Conservation (phyloP, 2,888 invertebrate genomes). For the Enchytraeus crypticus region DNA sequence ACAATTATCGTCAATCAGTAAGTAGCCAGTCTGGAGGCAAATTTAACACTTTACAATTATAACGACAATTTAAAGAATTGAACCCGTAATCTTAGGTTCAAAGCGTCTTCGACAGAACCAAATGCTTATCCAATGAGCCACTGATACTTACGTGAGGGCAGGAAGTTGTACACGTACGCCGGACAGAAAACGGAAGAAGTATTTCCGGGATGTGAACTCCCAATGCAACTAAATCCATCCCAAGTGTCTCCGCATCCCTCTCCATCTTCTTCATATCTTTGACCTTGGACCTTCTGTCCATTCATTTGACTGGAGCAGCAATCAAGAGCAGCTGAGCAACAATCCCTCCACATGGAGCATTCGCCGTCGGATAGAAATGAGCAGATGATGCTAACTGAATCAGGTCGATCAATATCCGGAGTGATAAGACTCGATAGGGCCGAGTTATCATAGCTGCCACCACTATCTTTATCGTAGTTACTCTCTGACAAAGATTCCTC, state of each 20-base stretch:
- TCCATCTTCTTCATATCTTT: neutral
- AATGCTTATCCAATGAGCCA: too few relatives aligned
- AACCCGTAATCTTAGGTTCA: too few relatives aligned
- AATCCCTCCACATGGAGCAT: neutral
- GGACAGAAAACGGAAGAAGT: neutral
- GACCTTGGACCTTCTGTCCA: neutral
- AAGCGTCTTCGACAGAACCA: too few relatives aligned
- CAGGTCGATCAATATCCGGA: neutral
- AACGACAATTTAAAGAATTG: too few relatives aligned
- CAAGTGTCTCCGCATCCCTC: neutral
- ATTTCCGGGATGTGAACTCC: neutral
- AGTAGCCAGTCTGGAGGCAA: too few relatives aligned
- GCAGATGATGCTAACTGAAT: neutral
- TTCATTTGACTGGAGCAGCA: neutral
- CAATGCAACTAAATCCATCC: neutral
- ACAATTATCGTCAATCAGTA: too few relatives aligned
- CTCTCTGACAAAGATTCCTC: neutral
- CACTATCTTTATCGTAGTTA: neutral
- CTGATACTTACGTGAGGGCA: neutral
- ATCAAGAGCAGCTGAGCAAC: neutral
- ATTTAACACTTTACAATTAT: too few relatives aligned
- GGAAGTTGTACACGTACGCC: neutral
- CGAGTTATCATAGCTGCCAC: too few relatives aligned
- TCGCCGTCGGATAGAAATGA: neutral
- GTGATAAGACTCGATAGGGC: neutral